Base-by-base conservation (phyloP, 2,888 invertebrate genomes). In the Branchinecta sandiegonensis region DNA sequence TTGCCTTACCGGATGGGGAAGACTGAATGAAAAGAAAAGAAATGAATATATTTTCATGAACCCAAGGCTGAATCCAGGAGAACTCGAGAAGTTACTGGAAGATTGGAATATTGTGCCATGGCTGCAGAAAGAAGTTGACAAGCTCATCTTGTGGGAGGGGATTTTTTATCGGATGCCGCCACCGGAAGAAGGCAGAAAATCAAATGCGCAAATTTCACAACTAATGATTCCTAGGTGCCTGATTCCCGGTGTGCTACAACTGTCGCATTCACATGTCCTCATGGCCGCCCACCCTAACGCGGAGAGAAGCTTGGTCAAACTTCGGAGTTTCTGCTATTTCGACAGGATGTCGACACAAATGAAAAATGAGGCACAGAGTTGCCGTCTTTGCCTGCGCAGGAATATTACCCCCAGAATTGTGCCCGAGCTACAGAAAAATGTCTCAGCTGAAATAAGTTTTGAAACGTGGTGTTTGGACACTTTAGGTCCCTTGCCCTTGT, bases 101-200 rank as follows among this genome's bases (percentile, higher is more conserved):
- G n/a, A 48, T 11, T 48, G 50, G 50, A 48, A 48, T 48, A 48
- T 48, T 48, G 50, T n/a, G 50, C 50, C 50, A 48, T 48, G n/a
- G 50, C 50, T 48, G 50, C 50, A 48, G 50, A 48, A 48, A n/a
- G n/a, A 48, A 48, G 50, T 48, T 48, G 50, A 48, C n/a, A n/a
- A n/a, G n/a, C n/a, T n/a, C n/a, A n/a, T n/a, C n/a, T n/a, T n/a
- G n/a, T n/a, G n/a, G n/a, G n/a, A n/a, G n/a, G n/a, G n/a, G n/a
- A n/a, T n/a, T n/a, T n/a, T n/a, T n/a, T n/a, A n/a, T n/a, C n/a
- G 50, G 50, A 48, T 48, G 50, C 50, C 50, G 50, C 50, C 50
- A 48, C 11, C 50, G 50, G 50, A 48, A 48, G 50, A 48, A 48
- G 50, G 50, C 50, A 48, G 50, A 48, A 48, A 48, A 48, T 48